Evolutionary conservation across 2,888 invertebrate genomes (phyloP), one percentile per base, ranked within the genome.

Genomic region (Drosophila mulleri): DNA sequence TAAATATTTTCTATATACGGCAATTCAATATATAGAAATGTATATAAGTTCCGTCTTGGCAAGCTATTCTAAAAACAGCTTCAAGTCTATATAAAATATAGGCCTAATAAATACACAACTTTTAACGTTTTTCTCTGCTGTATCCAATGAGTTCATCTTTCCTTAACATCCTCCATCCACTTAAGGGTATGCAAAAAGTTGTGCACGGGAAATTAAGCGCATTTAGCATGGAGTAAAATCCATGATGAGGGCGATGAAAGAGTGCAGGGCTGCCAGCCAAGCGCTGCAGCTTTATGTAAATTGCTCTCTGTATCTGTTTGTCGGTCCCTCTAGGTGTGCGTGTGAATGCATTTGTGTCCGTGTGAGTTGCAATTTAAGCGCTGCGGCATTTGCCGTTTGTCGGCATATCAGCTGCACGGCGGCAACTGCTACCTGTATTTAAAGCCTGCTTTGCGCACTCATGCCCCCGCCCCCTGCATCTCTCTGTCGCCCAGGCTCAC

Each of bases 341-440:
- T 44, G 48, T 59, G 42, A 59, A 57, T 71, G 56, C 63, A 60
- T 29, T 65, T 52, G 53, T 53, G 60, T 64, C 53, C 54, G 52
- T 57, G 58, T 70, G 74, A 72, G 75, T 76, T 89, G 75, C 79
- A 75, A 81, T 82, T 87, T 84, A 83, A 87, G 73, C 80, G 75
- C 71, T 83, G 86, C 78, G 82, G 75, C 80, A 78, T 75, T 85
- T 78, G 73, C 75, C 74, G 87, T 86, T 88, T 86, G 88, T 82
- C 77, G 82, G 87, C 77, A 64, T 75, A 82, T 86, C 75, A 70
- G 63, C 75, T 50, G 69, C 58, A 61, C 50, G 52, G 50, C 32
- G 50, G 50, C 50, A 50, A 50, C 18, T 20, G 68, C 65, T 72
- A 78, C 72, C 80, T 80, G 79, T 68, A 82, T 63, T 63, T 42